Percentiles rank a stretch among this genome's conserved stretches.
phyloP scores from a whole-genome alignment of 2,113 vertebrate species.

The Rissa tridactyla region DNA sequence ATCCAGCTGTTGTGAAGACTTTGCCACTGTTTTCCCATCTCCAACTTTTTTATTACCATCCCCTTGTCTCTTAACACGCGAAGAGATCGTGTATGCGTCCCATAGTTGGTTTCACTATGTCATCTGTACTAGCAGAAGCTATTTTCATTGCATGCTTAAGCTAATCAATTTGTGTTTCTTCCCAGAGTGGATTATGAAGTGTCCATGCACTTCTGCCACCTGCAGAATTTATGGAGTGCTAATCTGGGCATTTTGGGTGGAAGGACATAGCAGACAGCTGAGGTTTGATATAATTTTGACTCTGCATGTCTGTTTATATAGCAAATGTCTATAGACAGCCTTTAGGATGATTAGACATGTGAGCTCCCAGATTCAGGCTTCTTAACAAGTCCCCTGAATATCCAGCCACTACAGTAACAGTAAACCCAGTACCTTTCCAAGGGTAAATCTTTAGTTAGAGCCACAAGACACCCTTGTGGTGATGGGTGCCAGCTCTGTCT shows the following conservation, averaged over 20 bases:
- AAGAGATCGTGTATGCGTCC: fast-evolving
- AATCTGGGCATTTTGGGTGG: background rate
- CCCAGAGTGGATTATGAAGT: background rate
- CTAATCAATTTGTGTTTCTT: background rate
- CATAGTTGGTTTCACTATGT: background rate
- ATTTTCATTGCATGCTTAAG: background rate
- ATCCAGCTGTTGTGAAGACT: background rate
- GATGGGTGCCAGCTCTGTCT: fast-evolving
- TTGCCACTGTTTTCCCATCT: background rate
- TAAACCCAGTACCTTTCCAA: background rate
- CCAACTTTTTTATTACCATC: background rate
- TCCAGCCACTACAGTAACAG: background rate
- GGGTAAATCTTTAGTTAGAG: background rate
- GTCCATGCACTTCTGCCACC: background rate
- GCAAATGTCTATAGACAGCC: background rate
- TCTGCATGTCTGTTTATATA: fast-evolving
- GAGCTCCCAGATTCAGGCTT: background rate
- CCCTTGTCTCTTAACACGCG: background rate
- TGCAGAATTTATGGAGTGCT: background rate
- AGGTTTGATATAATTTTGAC: background rate
- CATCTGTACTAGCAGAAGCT: background rate
- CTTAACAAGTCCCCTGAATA: background rate
- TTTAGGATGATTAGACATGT: background rate
- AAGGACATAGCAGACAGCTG: background rate
- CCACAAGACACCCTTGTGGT: background rate